Evolutionary conservation across 2,113 vertebrate species (phyloP).

Genomic region (Ailuropoda melanoleuca): DNA sequence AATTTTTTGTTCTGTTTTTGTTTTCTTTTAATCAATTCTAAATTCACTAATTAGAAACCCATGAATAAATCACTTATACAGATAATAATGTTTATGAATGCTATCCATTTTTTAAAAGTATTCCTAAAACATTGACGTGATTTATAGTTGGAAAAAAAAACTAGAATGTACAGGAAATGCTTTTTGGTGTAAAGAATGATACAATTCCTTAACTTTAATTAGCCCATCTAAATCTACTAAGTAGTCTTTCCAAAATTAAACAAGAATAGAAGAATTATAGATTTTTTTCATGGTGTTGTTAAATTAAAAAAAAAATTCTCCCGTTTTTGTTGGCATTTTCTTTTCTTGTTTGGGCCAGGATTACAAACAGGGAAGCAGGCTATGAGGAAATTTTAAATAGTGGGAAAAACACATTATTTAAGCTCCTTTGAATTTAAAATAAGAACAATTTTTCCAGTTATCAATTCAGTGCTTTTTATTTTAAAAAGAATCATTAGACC

Average conservation of each 20-base stretch:
- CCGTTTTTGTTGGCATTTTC: background rate
- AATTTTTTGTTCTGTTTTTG: background rate
- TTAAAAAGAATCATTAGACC: background rate
- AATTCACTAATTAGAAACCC: background rate
- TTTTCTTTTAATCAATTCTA: background rate
- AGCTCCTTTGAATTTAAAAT: slow-evolving; percentile 46
- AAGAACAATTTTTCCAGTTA: slow-evolving; percentile 23
- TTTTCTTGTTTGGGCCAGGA: slow-evolving; percentile 4
- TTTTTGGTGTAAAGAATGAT: background rate
- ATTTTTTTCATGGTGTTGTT: background rate
- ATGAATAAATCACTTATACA: background rate
- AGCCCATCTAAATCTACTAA: background rate
- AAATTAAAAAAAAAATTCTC: background rate
- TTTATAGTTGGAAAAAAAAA: background rate
- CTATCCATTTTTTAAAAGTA: background rate
- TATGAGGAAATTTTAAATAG: background rate
- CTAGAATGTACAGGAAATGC: background rate
- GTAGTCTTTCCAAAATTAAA: background rate
- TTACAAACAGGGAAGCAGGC: background rate
- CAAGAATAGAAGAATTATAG: background rate
- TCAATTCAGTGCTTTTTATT: background rate
- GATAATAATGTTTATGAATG: background rate
- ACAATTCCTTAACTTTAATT: background rate
- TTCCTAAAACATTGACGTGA: background rate
- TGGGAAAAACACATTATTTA: background rate